phyloP scores from a whole-genome alignment of 2,113 vertebrate species.

The Chionis minor region DNA sequence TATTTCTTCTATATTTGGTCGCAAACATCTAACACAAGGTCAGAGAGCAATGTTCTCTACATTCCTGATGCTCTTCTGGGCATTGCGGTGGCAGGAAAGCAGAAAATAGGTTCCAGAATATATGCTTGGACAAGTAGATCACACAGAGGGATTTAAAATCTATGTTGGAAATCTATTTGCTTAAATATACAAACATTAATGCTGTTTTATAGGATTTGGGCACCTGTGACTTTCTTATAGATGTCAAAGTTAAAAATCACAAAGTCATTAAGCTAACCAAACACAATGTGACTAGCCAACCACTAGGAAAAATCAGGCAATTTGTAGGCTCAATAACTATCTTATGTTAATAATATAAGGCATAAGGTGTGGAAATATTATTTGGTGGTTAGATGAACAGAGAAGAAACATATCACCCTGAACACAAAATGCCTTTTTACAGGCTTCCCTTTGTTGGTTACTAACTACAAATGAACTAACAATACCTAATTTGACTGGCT shows the following conservation, averaged over 20 bases:
- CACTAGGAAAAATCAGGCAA: neutral
- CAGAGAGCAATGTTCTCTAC: neutral
- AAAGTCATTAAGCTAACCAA: neutral
- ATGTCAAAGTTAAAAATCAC: neutral
- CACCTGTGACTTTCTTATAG: neutral
- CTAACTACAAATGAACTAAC: neutral
- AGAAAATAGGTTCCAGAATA: neutral
- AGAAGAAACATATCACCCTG: neutral
- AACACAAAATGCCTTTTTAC: neutral
- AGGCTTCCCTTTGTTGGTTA: neutral
- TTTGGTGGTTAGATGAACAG: neutral
- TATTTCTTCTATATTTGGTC: neutral
- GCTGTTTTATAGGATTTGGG: neutral
- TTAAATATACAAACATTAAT: neutral
- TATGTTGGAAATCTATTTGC: neutral
- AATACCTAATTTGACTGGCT: neutral
- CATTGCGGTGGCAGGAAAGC: neutral
- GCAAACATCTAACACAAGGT: neutral
- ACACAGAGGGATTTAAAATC: neutral
- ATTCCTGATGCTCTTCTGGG: neutral
- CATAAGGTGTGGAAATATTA: neutral
- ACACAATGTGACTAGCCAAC: neutral
- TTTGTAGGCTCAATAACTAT: neutral
- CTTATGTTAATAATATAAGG: neutral
- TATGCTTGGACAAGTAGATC: neutral